These are phyloP conservation scores for Acrocephalus arundinaceus DNA, from an alignment of 2,113 vertebrate species.

Conservation along the genomic window DNA sequence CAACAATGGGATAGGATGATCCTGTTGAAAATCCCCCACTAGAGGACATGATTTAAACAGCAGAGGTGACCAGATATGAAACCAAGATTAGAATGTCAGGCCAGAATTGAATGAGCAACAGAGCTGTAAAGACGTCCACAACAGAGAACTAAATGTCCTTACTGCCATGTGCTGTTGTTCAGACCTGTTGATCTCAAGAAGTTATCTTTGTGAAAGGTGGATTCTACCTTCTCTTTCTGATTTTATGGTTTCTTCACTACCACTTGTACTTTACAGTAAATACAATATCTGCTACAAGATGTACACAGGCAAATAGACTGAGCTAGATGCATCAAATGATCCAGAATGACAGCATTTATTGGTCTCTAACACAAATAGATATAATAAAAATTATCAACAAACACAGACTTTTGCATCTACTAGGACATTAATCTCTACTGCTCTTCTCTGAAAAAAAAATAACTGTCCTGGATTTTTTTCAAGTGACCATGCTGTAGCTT, in stretches of 20 bases:
- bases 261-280: not conserved
- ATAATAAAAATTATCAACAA: not conserved
- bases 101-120: not conserved
- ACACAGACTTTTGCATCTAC: not conserved
- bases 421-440: not conserved
- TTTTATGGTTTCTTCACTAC: not conserved
- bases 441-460: not conserved
- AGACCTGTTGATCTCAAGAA: not conserved
- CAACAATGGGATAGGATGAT: not conserved
- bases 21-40: not conserved
- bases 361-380: not conserved
- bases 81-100: not conserved
- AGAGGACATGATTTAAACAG: not conserved
- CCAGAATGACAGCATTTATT: not conserved
- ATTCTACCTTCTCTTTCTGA: not conserved
- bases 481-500: not conserved
- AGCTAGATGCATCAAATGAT: not conserved
- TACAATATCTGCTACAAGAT: not conserved
- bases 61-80: not conserved
- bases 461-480: not conserved
- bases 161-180: not conserved
- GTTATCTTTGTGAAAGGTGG: not conserved
- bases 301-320: not conserved
- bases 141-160: not conserved
- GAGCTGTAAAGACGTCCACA: not conserved